Evolutionary conservation across 2,797 vertebrate species (phyloP), one percentile per base, ranked within the genome.

Genomic region (Fistularia tabacaria): DNA sequence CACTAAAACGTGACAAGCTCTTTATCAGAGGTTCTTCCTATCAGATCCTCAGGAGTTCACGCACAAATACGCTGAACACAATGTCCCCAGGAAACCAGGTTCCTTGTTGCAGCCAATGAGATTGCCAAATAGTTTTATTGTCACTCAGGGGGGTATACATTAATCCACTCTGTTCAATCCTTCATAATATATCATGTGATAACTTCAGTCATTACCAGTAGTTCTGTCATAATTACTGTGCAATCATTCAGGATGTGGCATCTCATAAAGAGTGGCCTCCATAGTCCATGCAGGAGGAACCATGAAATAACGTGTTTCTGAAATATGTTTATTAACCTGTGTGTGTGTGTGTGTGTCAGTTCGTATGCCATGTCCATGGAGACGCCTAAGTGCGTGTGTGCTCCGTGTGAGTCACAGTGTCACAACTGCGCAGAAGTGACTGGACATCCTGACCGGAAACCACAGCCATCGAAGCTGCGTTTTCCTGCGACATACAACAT

Each of bases 361-460:
- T 38, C 9, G 60, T 59, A 38, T 72, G 71, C 53, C 9, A 62
- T 62, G 66, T 73, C 70, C 77, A 74, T 77, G 83, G 70, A 76
- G 57, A 80, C 37, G 49, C 56, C 53, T 56, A 36, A 12, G 53
- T 71, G 67, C 82, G 64, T 59, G 70, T 80, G 83, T 76, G 79
- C 68, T 5, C 70, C 69, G 76, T 79, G 77, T 88, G 85, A 88
- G 85, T 90, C 85, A 88, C 68, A 49, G 76, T 88, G 87, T 89
- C 87, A 89, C 86, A 88, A 88, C 88, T 56, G 74, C 69, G n/a
- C 78, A 88, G 77, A 69, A 86, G 80, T 64, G 59, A 86, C 76
- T 90, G 87, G 83, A 87, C 86, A 87, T 90, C 86, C 88, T 90
- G 86, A 89, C 36, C 85, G 88, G 89, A 90, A 91, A 91, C 87